Evolutionary conservation across 2,113 vertebrate species (phyloP).

Genomic region (Hiodon alosoides): DNA sequence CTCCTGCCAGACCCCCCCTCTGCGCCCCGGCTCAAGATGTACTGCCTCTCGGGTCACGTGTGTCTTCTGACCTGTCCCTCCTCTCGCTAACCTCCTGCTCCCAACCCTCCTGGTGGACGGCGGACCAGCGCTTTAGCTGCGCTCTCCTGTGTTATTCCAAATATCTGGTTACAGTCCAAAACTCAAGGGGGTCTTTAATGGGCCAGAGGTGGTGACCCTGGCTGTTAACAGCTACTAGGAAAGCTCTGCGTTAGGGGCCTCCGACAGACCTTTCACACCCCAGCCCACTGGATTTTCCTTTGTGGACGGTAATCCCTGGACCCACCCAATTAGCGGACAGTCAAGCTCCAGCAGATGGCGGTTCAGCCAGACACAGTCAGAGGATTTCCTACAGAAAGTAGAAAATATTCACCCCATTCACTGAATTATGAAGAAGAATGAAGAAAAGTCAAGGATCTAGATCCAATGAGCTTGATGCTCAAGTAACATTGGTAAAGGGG

Average conservation of each 20-base stretch:
- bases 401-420: too few species aligned
- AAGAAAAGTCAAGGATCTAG: too few species aligned
- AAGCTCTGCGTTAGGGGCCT: conserved; percentile 33
- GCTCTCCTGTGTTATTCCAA: conserved; percentile 62
- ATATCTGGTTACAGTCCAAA: conserved; percentile 66
- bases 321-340: neutral
- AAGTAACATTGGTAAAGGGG: too few species aligned
- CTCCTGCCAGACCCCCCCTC: neutral
- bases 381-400: neutral
- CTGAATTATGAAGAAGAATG: too few species aligned
- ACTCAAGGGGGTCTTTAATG: conserved; percentile 68
- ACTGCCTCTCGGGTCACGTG: conserved; percentile 36
- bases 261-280: conserved; percentile 28
- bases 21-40: conserved; percentile 25
- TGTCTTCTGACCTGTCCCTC: conserved; percentile 45
- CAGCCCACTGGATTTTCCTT: neutral
- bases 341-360: neutral
- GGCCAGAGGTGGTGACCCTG: conserved; percentile 58
- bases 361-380: neutral
- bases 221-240: conserved; percentile 66
- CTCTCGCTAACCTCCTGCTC: conserved; percentile 23
- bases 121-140: conserved; percentile 35
- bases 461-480: too few species aligned
- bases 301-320: neutral
- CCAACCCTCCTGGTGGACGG: conserved; percentile 26